A percentile compares a stretch with the other conserved stretches of the same genome.
These are phyloP conservation scores for Pituophis catenifer DNA, from an alignment of 2,113 vertebrate species.

Conservation along the genomic window DNA sequence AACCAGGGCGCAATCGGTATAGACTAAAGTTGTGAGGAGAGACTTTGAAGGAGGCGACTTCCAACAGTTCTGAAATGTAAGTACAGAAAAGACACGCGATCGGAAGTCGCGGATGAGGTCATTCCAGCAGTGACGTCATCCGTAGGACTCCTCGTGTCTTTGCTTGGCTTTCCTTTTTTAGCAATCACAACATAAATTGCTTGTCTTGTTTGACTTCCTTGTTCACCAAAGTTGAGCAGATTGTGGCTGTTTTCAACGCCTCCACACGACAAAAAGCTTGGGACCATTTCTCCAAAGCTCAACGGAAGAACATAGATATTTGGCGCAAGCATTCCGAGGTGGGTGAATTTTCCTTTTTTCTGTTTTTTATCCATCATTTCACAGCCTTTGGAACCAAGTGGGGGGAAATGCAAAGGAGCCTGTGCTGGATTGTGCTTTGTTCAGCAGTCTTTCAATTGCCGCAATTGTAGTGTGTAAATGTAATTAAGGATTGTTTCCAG, in stretches of 20 bases:
- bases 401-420: constrained; percentile 55
- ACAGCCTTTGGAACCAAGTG: constrained; percentile 71
- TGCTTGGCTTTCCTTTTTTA: constrained; percentile 79
- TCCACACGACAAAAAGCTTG: constrained; percentile 98
- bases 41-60: constrained; percentile 75
- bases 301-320: constrained; percentile 99
- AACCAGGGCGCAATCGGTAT: constrained; percentile 46
- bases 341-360: constrained; percentile 79
- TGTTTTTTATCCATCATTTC: constrained; percentile 76
- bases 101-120: constrained; percentile 75
- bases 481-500: constrained; percentile 40
- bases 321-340: constrained; percentile 99
- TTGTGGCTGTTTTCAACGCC: constrained; percentile 97
- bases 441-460: constrained; percentile 50
- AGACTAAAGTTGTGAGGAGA: constrained; percentile 74
- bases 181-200: constrained; percentile 93
- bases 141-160: constrained; percentile 83
- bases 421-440: constrained; percentile 51
- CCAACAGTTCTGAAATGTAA: constrained; percentile 79
- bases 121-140: constrained; percentile 73
- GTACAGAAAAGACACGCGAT: constrained; percentile 76
- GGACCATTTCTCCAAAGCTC: constrained; percentile 99
- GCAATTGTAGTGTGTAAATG: constrained; percentile 48
- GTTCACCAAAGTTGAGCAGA: constrained; percentile 99
- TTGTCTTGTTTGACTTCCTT: constrained; percentile 98